Conservation (phyloP, 1,140 invertebrate genomes). For the Melitaea cinxia region DNA sequence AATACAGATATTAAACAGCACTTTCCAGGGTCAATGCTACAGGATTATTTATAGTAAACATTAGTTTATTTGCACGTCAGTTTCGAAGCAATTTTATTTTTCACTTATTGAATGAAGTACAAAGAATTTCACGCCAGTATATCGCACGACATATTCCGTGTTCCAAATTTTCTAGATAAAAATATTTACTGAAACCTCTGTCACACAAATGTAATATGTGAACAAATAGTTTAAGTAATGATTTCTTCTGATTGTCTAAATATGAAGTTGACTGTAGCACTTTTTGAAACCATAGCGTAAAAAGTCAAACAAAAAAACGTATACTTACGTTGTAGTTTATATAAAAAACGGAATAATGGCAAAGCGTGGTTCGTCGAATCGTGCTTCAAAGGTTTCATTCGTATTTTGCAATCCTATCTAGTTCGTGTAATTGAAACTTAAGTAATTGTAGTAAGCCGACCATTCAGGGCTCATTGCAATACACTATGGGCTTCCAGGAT, state of each 20-base stretch:
- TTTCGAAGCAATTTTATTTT: constrained; percentile 36
- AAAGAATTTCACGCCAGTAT: constrained; percentile 32
- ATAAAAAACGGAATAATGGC: constrained; percentile 19
- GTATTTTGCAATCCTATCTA: constrained; percentile 37
- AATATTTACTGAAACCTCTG: too few species aligned
- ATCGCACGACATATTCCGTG: too few species aligned
- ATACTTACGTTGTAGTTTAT: not conserved
- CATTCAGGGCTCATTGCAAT: constrained; percentile 17
- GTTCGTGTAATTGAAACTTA: constrained; percentile 35
- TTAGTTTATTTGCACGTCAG: constrained; percentile 44
- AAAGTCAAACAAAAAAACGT: constrained; percentile 7
- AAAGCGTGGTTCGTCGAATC: constrained; percentile 29
- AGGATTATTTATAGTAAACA: constrained; percentile 44
- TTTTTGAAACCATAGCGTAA: not conserved
- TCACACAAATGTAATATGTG: too few species aligned
- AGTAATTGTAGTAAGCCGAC: constrained; percentile 30
- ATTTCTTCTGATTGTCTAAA: too few species aligned
- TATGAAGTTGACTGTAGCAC: not conserved
- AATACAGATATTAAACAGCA: constrained; percentile 37
- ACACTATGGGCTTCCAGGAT: not conserved
- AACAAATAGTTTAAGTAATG: too few species aligned
- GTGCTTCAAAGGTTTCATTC: constrained; percentile 32
- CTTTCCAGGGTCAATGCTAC: constrained; percentile 48
- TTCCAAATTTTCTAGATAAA: too few species aligned
- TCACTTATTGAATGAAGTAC: constrained; percentile 38